Base-by-base conservation (phyloP, 1,140 invertebrate genomes). In the Mycetomoellerius zeteki region DNA sequence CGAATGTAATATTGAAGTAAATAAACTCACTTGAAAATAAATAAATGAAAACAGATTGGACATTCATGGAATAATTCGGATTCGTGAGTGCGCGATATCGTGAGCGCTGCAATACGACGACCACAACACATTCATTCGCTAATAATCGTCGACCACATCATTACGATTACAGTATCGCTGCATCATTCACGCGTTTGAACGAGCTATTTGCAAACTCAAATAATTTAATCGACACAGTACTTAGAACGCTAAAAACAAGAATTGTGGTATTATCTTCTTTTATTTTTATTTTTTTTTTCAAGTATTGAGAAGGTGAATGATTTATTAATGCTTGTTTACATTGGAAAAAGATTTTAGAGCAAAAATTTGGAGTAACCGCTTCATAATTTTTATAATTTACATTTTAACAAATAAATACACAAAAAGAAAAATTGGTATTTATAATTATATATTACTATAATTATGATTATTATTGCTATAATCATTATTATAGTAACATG, bases 141-240 rank as follows among this genome's bases (percentile, higher is more conserved):
- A 84, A 84, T 84, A 84, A 73, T 84, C 80, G 69, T n/a, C 54
- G 19, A 75, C 69, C 80, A 27, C 80, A 84, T 84, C 69, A 84
- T 84, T 84, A 84, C 54, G 67, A 73, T 84, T 75, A 84, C 43
- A 75, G 54, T 50, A 75, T 58, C 80, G 69, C 19, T 73, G 78
- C 24, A 60, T 60, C 37, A 73, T 50, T 82, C 80, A 72, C 7
- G 37, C 37, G 4, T 47, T n/a, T 21, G 6, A 30, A 19, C 43
- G 69, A 60, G 33, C 14, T 73, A 60, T 58, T 62, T 60, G 33
- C 54, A 1, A 67, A 37, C 30, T 52, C 27, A 19, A 54, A 69
- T 69, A 80, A 84, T 60, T 73, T 58, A 58, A 21, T 16, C 4
- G 24, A 24, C n/a, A 3, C n/a, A 27, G 24, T 43, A 8, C 24